Evolutionary conservation across 2,113 vertebrate genomes (phyloP).

Genomic region (Phalacrocorax pelagicus): DNA sequence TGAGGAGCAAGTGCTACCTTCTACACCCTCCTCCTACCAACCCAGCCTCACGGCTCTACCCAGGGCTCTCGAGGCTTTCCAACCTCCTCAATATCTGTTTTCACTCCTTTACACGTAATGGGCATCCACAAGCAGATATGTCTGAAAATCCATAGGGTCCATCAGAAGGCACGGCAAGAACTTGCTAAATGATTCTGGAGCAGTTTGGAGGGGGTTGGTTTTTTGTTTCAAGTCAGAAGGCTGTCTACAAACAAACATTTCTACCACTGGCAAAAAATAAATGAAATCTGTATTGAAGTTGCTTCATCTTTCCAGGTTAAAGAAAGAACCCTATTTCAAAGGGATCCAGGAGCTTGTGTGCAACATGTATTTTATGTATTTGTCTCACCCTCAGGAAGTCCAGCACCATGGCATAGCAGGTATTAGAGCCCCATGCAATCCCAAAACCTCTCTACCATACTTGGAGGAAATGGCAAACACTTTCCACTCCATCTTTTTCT

Average conservation of each 20-base stretch:
- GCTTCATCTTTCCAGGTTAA: background rate
- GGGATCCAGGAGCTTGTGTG: background rate
- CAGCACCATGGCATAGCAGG: background rate
- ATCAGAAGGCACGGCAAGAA: background rate
- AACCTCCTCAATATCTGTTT: background rate
- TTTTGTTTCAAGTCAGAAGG: background rate
- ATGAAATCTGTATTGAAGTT: background rate
- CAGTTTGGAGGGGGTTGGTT: rapidly evolving
- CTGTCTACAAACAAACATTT: background rate
- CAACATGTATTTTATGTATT: background rate
- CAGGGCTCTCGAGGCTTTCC: background rate
- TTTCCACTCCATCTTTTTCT: background rate
- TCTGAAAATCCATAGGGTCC: background rate
- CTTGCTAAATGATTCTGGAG: background rate
- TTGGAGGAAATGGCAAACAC: background rate
- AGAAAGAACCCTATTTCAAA: background rate
- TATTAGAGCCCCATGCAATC: background rate
- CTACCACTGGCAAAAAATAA: background rate
- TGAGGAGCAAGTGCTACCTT: rapidly evolving
- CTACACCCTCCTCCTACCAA: background rate
- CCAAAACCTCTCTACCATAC: background rate
- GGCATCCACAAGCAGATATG: background rate
- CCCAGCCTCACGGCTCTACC: background rate
- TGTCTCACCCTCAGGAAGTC: background rate
- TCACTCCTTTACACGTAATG: background rate